Evolutionary conservation across 2,888 invertebrate species (phyloP), one percentile per base, ranked within the genome.

Genomic region (Seira musarum): DNA sequence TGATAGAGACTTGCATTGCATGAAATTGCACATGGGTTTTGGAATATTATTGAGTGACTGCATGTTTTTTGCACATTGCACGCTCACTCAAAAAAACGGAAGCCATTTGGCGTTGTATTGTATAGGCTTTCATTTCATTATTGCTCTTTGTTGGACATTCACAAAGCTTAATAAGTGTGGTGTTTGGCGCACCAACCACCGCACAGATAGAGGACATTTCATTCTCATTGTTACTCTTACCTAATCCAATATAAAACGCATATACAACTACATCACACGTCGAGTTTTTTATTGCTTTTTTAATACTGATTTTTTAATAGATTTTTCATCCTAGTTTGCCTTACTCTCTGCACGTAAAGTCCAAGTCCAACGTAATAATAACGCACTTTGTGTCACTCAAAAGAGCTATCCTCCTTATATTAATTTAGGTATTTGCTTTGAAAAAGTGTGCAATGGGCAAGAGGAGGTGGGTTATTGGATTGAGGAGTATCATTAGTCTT

Each of bases 101-200:
- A 57, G 57, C 57, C 57, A 57, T 57, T 57, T 40, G 13, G 40
- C 13, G 6, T 13, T 40, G 13, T 40, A 8, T 13, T n/a, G 17
- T n/a, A 57, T n/a, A 57, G 17, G 57, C 57, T 57, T 57, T 57
- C 40, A 40, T 40, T 40, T 40, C 40, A 40, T 40, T 40, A 40
- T 40, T 40, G 40, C 40, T 57, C 57, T 57, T 57, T 57, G 57
- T 57, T 57, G 57, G 57, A 57, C 57, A 40, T 8, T 15, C 40
- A 13, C 13, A 6, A 40, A 40, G 40, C 40, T 40, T 6, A 13
- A 13, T 8, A 6, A 40, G 40, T 40, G 6, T 40, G 40, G 13
- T 40, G 13, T n/a, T 57, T 57, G 57, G 40, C 40, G 13, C 13
- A 40, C 40, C 40, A 8, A n/a, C 40, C 6, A 8, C 40, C 13